A percentile compares a stretch with the other conserved stretches of the same genome.
phyloP scores from a whole-genome alignment of 2,888 invertebrate genomes.

The Chrysolina oricalcia region DNA sequence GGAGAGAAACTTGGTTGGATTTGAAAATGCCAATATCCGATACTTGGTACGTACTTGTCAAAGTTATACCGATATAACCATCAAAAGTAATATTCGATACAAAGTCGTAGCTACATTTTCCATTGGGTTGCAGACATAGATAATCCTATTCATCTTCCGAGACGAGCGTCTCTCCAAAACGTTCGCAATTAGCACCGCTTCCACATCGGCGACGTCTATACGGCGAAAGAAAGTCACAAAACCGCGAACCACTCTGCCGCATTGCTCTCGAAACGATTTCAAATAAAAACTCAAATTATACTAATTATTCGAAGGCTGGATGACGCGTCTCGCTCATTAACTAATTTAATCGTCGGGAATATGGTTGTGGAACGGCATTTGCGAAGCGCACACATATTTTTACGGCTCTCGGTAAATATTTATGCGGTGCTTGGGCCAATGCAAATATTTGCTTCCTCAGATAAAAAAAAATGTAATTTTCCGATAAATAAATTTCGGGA shows the following conservation, averaged over 20 bases:
- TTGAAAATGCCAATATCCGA: too few species aligned
- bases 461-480: slow-evolving; percentile 26
- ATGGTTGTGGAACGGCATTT: slow-evolving; percentile 18
- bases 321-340: slow-evolving; percentile 33
- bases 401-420: slow-evolving; percentile 34
- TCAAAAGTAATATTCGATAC: too few species aligned
- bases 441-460: slow-evolving; percentile 36
- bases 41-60: too few species aligned
- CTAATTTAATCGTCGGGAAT: slow-evolving; percentile 27
- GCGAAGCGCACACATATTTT: slow-evolving; percentile 24
- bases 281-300: slow-evolving; percentile 24
- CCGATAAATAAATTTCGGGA: slow-evolving; percentile 12
- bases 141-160: neutral
- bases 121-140: neutral
- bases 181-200: slow-evolving; percentile 8
- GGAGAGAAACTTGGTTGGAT: too few species aligned
- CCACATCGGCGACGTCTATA: slow-evolving; percentile 1
- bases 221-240: slow-evolving; percentile 5
- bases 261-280: slow-evolving; percentile 1
- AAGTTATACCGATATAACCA: too few species aligned
- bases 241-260: neutral
- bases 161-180: neutral
- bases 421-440: slow-evolving; percentile 28
- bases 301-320: slow-evolving; percentile 37
- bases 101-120: neutral